Percentiles rank a stretch among this genome's conserved stretches.
phyloP scores from a whole-genome alignment of 2,113 vertebrate species.

The Aptenodytes forsteri region DNA sequence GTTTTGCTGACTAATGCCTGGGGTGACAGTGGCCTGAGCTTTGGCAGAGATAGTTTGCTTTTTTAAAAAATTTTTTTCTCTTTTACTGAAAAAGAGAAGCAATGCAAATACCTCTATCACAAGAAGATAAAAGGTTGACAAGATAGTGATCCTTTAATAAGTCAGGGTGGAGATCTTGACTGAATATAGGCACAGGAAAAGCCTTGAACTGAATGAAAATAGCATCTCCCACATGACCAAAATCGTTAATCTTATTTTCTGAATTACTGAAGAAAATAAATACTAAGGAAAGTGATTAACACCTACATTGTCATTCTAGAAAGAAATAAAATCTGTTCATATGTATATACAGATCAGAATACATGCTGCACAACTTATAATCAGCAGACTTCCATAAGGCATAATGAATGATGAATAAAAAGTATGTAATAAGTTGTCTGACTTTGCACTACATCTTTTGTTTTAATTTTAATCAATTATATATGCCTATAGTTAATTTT shows the following conservation, averaged over 20 bases:
- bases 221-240: background rate
- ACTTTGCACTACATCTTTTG: background rate
- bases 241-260: background rate
- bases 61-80: background rate
- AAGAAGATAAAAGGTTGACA: constrained; percentile 6
- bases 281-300: background rate
- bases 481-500: constrained; percentile 1
- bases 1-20: background rate
- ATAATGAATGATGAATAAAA: background rate
- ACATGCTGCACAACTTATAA: background rate
- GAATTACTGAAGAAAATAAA: background rate
- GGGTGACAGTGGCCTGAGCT: background rate
- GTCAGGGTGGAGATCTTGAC: background rate
- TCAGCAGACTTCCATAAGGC: background rate
- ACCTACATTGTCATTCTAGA: background rate
- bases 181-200: background rate
- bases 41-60: background rate
- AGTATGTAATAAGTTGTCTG: background rate
- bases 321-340: background rate
- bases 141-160: background rate
- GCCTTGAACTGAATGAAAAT: background rate
- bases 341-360: background rate
- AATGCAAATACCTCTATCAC: background rate
- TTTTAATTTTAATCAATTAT: background rate
- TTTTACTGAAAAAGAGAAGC: background rate